A percentile compares a stretch with the other conserved stretches of the same genome.
Evolutionary conservation across 2,888 invertebrate species (phyloP).

Genomic region (Drosophila mettleri): DNA sequence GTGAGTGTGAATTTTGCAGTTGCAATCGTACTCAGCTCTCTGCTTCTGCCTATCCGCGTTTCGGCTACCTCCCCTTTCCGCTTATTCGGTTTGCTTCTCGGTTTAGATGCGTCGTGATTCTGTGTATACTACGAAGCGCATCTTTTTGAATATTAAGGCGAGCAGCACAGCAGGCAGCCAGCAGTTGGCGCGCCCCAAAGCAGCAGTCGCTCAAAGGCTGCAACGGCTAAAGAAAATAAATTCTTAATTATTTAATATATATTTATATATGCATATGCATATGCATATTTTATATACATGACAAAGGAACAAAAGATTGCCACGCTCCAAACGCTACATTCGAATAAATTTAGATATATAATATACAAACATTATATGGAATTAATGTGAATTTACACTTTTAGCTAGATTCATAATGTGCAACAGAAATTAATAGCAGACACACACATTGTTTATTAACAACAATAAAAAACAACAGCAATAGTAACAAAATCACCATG

Average conservation of each 20-base stretch:
- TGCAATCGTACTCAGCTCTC: constrained; percentile 46
- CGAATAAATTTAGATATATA: constrained; percentile 20
- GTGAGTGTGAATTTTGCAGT: constrained; percentile 57
- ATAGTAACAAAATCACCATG: constrained; percentile 59
- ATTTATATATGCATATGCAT: not conserved
- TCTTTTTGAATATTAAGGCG: constrained; percentile 49
- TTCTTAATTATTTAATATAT: constrained; percentile 2
- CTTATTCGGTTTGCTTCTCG: constrained; percentile 22
- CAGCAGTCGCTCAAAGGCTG: constrained; percentile 37
- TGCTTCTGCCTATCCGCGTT: constrained; percentile 7
- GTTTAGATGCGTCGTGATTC: constrained; percentile 63
- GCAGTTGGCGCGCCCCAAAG: constrained; percentile 20
- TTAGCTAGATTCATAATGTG: constrained; percentile 52
- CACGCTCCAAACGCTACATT: constrained; percentile 32
- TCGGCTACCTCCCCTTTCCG: constrained; percentile 1
- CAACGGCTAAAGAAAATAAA: constrained; percentile 25
- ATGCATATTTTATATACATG: not conserved
- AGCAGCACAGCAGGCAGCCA: constrained; percentile 39
- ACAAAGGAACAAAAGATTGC: constrained; percentile 32
- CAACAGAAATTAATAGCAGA: constrained; percentile 50
- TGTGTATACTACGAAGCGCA: constrained; percentile 65
- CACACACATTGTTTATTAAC: constrained; percentile 32
- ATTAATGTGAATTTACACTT: constrained; percentile 24
- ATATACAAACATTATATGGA: constrained; percentile 18
- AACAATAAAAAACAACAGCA: constrained; percentile 19